phyloP scores from a whole-genome alignment of 2,797 vertebrate genomes.

The Artibeus jamaicensis region DNA sequence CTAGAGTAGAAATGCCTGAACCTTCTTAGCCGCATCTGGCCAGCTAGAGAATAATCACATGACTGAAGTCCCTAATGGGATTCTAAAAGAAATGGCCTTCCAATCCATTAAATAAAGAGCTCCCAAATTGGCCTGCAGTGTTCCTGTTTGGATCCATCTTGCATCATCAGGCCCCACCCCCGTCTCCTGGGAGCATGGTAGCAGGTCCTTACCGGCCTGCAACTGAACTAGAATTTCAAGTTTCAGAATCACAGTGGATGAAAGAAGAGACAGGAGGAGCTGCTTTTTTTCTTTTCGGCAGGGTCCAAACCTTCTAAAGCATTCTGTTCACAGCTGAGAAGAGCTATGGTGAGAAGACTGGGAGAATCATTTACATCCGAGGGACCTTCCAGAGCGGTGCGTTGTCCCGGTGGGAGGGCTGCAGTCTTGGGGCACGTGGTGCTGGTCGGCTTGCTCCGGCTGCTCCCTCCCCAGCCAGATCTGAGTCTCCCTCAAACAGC shows the following conservation, averaged over 20 bases:
- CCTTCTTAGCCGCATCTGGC: background rate
- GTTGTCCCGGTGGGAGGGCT: background rate
- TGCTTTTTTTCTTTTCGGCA: background rate
- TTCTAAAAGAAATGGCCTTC: conserved; percentile 16
- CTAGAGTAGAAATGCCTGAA: background rate
- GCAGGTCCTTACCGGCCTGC: background rate
- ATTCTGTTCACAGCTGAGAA: background rate
- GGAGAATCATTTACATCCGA: rapidly evolving
- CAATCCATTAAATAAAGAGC: background rate
- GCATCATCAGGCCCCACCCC: rapidly evolving
- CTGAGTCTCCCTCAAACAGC: background rate
- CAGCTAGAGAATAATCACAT: background rate
- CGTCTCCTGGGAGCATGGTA: background rate
- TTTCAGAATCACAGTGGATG: background rate
- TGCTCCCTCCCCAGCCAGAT: background rate
- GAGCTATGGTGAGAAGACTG: no score
- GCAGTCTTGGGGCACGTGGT: rapidly evolving
- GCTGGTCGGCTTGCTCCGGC: background rate
- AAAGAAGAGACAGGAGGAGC: background rate
- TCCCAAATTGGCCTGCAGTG: background rate
- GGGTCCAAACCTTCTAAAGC: background rate
- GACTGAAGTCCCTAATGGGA: background rate
- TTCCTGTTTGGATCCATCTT: background rate
- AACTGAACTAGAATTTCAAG: background rate
- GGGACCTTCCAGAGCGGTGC: background rate